Percentiles rank a stretch among this genome's conserved stretches.
Conservation (phyloP, 2,888 invertebrate genomes). For the Mermis nigrescens region DNA sequence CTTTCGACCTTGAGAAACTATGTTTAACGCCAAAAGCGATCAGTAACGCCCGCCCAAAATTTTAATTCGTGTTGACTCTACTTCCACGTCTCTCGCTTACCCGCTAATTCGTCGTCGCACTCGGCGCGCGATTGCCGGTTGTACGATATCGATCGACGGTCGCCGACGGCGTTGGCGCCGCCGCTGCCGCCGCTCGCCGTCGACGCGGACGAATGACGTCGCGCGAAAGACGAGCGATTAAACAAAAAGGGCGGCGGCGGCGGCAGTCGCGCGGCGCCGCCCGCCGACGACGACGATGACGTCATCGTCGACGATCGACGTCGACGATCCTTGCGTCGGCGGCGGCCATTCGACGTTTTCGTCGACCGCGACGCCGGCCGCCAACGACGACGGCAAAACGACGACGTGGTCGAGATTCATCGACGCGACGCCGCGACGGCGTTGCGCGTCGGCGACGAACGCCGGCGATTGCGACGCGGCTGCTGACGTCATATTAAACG, state of each 20-base stretch:
- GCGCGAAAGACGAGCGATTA: background rate
- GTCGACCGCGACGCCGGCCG: background rate
- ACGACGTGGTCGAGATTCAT: constrained; percentile 10
- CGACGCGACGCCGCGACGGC: constrained; percentile 18
- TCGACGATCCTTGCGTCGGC: background rate
- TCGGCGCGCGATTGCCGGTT: background rate
- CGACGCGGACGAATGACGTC: background rate
- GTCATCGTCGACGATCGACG: background rate
- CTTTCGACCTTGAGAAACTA: no score
- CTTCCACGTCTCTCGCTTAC: no score
- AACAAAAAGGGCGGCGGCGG: background rate
- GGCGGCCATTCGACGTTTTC: background rate
- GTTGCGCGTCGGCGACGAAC: constrained; percentile 20
- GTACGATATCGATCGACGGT: background rate
- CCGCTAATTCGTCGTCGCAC: background rate
- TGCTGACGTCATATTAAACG: no score
- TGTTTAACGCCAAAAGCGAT: no score
- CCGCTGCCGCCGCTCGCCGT: background rate
- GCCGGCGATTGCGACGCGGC: no score
- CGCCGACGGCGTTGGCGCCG: background rate
- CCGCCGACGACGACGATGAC: background rate
- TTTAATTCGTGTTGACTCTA: no score
- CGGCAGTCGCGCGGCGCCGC: background rate
- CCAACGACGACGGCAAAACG: constrained; percentile 1
- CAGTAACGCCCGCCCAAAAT: no score